Evolutionary conservation across 2,113 vertebrate genomes (phyloP), one percentile per base, ranked within the genome.

Genomic region (Caranx ignobilis): DNA sequence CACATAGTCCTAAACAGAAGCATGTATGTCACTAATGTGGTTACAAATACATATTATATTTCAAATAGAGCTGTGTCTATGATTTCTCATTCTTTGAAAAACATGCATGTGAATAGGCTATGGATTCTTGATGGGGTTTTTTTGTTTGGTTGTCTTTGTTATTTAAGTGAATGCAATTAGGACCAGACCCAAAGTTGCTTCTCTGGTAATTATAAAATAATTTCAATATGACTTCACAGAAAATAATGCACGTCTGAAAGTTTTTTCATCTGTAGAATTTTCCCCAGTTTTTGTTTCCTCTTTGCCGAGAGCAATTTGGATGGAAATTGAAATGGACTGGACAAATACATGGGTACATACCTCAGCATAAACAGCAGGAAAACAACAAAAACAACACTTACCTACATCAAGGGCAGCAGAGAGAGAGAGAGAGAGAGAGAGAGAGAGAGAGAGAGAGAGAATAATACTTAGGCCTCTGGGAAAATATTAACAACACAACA

Each of bases 381-480:
- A 75, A 77, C 56, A 84, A 81, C 83, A 81, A 77, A 67, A 67
- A 81, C 75, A 67, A 67, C 56, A 86, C 88, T 92, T 87, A 91
- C 87, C 91, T 92, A 67, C 80, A 83, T 80, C 50, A 71, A 71
- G 70, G 81, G 66, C 41, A 68, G 83, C 74, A 77, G 37, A 70
- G 59, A n/a, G n/a, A n/a, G n/a, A n/a, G n/a, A n/a, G n/a, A n/a
- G n/a, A n/a, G 41, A 41, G 35, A 47, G 45, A 65, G 16, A 69
- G 55, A 18, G 31, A 64, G 26, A 63, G 70, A 26, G 26, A 26
- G 21, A 19, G 11, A 39, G 16, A 68, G 3, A 88, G 43, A 77
- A 70, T 16, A 62, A 69, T 56, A 68, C 68, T 73, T 83, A 67
- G 18, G n/a, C 67, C 55, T 66, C 5, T 3, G 16, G 64, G 56